These are phyloP conservation scores for Platysteira castanea DNA, from an alignment of 2,113 vertebrate species.

Conservation along the genomic window DNA sequence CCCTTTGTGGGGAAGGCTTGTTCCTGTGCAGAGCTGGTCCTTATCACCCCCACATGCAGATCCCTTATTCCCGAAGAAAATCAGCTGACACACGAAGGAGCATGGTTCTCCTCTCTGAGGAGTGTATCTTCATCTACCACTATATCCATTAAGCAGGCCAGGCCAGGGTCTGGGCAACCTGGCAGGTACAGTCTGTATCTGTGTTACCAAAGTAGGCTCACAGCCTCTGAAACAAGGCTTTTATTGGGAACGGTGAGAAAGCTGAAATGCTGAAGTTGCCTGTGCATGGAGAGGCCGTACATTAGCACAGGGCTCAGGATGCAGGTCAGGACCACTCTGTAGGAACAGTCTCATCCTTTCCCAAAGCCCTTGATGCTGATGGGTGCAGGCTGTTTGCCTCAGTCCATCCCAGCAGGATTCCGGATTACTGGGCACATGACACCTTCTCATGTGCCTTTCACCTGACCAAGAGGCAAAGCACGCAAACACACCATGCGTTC, in stretches of 20 bases:
- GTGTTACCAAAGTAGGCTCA: background rate
- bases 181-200: background rate
- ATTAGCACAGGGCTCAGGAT: background rate
- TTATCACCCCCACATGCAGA: background rate
- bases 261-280: background rate
- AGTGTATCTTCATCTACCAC: no score
- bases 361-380: fast-evolving
- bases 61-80: background rate
- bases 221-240: background rate
- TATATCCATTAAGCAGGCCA: background rate
- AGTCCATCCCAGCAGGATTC: background rate
- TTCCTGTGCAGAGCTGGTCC: background rate
- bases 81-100: background rate
- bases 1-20: background rate
- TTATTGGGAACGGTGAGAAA: background rate
- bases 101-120: background rate
- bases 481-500: fast-evolving
- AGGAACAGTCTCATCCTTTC: background rate
- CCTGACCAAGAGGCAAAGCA: background rate
- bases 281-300: fast-evolving
- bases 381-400: background rate
- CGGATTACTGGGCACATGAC: background rate
- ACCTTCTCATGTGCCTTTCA: background rate
- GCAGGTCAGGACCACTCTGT: fast-evolving
- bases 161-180: background rate